Conservation (phyloP, 2,797 vertebrate species). For the Chaetodon trifasciatus region DNA sequence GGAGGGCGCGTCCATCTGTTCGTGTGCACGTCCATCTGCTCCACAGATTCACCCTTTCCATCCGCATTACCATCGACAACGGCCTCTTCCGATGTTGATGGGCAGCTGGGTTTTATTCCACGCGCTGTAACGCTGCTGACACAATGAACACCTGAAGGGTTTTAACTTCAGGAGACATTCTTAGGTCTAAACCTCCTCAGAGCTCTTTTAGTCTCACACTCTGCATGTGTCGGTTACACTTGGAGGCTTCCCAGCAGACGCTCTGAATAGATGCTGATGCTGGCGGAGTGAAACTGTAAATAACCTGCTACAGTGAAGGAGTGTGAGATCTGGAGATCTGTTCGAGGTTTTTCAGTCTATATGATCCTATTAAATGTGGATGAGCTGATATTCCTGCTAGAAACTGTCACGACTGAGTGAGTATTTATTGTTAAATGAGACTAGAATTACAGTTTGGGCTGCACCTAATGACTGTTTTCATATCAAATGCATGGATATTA, state of each 20-base stretch:
- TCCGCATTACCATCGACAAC: conserved; percentile 57
- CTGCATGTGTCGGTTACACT: background rate
- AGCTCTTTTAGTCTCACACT: background rate
- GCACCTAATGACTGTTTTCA: background rate
- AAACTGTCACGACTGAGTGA: background rate
- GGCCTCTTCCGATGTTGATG: conserved; percentile 7
- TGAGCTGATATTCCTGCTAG: background rate
- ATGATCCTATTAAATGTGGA: conserved; percentile 6
- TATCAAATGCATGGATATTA: background rate
- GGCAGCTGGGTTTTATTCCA: conserved; percentile 13
- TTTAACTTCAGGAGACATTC: background rate
- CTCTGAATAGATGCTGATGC: conserved; percentile 6
- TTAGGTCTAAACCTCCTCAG: background rate
- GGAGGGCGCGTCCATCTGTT: conserved; percentile 75
- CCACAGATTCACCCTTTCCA: conserved; percentile 59
- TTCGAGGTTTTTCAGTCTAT: conserved; percentile 6
- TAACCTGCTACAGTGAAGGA: background rate
- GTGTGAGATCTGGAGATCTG: conserved; percentile 15
- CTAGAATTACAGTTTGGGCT: background rate
- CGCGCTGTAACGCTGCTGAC: background rate
- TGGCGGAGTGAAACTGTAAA: conserved; percentile 6
- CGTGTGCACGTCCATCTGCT: conserved; percentile 69
- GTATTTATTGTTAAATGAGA: background rate
- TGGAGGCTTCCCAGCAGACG: background rate
- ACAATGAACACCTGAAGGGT: background rate